Evolutionary conservation across 2,113 vertebrate species (phyloP), one percentile per base, ranked within the genome.

Genomic region (Brienomyrus brachyistius): DNA sequence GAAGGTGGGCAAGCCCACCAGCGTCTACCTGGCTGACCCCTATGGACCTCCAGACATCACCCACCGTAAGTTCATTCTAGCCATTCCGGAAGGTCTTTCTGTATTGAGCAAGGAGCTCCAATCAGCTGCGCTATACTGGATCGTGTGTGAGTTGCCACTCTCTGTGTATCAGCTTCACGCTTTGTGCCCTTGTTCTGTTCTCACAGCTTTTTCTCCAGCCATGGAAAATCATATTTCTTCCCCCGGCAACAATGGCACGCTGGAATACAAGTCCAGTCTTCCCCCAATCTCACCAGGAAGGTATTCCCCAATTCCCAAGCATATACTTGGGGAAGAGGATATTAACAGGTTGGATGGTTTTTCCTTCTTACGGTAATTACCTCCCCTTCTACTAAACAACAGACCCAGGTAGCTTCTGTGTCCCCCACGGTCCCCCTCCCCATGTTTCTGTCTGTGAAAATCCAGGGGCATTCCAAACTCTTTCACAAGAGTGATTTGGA

Each of bases 1-100:
- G 89, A 99, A 99, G 95, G 97, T 98, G 93, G 98, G 97, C 87
- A 99, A 99, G 90, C 97, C 98, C 91, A 97, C 97, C 92, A 98
- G 96, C 89, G 97, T 99, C 95, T 99, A 98, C 94, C 96, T 98
- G 94, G 98, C 97, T 21, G 98, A 99, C 94, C 97, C 98, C 91
- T 99, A 98, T 94, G 98, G 98, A 90, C 97, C 97, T 92, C 97
- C 98, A 92, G 97, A 99, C 95, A 97, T 99, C 96, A 98, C 97
- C 91, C 97, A 98, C 94, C 97, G 98, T 99, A 95, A 98, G 98
- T 97, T 31, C 27, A 52, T 11, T 2, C 17, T 43, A 13, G 35
- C 74, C 15, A 35, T 21, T 87, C n/a, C n/a, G 43, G 13, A 31
- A 47, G n/a, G 9, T n/a, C n/a, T 51, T 86, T 50, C 48, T 27